Conservation (phyloP, 2,888 invertebrate genomes). For the Ophonus ardosiacus region DNA sequence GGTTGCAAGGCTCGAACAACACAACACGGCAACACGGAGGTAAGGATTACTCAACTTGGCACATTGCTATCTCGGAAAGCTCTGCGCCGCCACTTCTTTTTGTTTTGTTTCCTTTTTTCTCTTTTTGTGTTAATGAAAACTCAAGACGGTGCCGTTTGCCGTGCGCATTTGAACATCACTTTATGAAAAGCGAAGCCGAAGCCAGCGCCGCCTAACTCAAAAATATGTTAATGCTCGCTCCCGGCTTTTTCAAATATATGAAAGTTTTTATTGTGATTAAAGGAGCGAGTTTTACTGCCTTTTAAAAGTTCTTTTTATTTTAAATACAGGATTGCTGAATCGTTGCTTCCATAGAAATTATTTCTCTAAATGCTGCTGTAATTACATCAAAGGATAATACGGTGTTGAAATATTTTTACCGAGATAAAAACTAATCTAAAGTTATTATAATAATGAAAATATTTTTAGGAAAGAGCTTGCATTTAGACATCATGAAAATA, state of each 20-base stretch:
- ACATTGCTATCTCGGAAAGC: conserved; percentile 41
- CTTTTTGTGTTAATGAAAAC: conserved; percentile 57
- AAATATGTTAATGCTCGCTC: conserved; percentile 48
- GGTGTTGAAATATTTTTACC: too few relatives aligned
- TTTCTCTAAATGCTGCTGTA: too few relatives aligned
- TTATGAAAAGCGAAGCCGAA: conserved; percentile 42
- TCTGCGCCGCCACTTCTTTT: conserved; percentile 18
- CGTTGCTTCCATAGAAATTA: neutral
- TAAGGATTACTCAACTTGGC: conserved; percentile 50
- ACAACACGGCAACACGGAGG: neutral
- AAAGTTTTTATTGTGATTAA: conserved; percentile 52
- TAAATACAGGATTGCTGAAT: neutral
- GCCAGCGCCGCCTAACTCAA: conserved; percentile 5
- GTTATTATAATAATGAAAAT: too few relatives aligned
- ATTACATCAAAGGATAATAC: too few relatives aligned
- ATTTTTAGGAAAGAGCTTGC: too few relatives aligned
- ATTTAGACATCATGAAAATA: too few relatives aligned
- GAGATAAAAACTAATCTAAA: too few relatives aligned
- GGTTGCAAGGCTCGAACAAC: neutral
- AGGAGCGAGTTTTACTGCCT: conserved; percentile 13
- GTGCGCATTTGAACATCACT: conserved; percentile 27
- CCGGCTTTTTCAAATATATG: conserved; percentile 18
- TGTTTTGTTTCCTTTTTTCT: conserved; percentile 42
- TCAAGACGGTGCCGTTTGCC: conserved; percentile 41
- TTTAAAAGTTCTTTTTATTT: conserved; percentile 38